Base-by-base conservation (phyloP, 2,797 vertebrate species). In the Loris lydekkerianus region DNA sequence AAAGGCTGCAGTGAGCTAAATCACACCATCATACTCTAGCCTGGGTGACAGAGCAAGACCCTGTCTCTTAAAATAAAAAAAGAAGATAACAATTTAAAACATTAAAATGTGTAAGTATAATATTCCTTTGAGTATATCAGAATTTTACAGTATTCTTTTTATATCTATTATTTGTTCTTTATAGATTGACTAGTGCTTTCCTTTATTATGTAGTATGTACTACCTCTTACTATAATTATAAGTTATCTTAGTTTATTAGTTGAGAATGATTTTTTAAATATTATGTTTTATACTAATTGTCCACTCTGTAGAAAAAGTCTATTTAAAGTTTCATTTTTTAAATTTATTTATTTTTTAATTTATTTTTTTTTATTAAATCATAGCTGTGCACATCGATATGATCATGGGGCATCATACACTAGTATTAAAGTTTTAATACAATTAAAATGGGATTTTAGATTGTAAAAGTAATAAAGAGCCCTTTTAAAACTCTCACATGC, bases 391-490 rank as follows among this genome's bases (percentile, higher is more conserved):
- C 34, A 34, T 34, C 34, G 34, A 34, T 34, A 34, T 34, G 34
- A 34, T 34, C 34, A 34, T 34, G 34, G 34, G 34, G 34, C 34
- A 34, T 34, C 34, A 34, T 34, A 34, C 34, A 34, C 34, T 34
- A 34, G 34, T 34, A 34, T 93, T 87, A 37, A 23, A 67, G 31
- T 67, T 85, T 61, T 69, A 56, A 23, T 49, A 17, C 20, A 72
- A 60, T 82, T 82, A 67, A 86, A 86, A 86, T 94, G 27, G n/a
- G n/a, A 70, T 78, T 88, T 84, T 29, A 43, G 72, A n/a, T 60
- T 67, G 67, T 86, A 34, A 72, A 90, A 78, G 27, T 53, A 29
- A 25, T 91, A 72, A 29, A 53, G 29, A 70, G 34, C 11, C 7
- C 29, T 77, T 84, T 77, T 40, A 23, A 70, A 70, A 73, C 43